Base-by-base conservation (phyloP, 1,140 invertebrate genomes). In the Hydropsyche tenuis region DNA sequence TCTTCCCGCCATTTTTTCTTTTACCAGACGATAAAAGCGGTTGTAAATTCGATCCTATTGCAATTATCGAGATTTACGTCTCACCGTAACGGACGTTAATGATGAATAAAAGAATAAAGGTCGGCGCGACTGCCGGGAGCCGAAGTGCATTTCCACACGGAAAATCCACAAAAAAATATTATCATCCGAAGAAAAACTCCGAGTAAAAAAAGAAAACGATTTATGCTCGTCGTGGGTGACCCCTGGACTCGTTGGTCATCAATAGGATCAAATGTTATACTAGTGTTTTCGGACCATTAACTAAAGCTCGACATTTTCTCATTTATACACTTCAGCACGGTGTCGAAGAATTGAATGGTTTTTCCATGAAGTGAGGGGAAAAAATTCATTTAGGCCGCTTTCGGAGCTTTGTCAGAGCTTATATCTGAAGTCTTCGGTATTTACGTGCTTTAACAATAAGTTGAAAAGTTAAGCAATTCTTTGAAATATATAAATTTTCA, bases 31-130 rank as follows among this genome's bases (percentile, higher is more conserved):
- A 25, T 60, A 27, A 27, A 60, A 60, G 72, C 37, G 66, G 71
- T 66, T 73, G 70, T 76, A 74, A 76, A 76, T 76, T 76, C 72
- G 69, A 74, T 74, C 72, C 66, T 62, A 68, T 56, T 60, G 75
- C 75, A 74, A 74, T 74, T 72, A 76, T 74, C 62, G 42, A 76
- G 75, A 76, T 76, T 76, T 74, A 76, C 51, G 69, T 27, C 27
- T 42, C 53, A 42, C 68, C 20, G 53, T 22, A 60, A 60, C 37
- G 70, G 56, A 62, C 70, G 42, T 48, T 64, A 53, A 62, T 72
- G 56, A 72, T 64, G 56, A 23, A 25, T 25, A 60, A 60, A 60
- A 60, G 22, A 60, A 60, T 37, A 25, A 62, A 60, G 22, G 25
- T 25, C 37, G 18, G 51, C 20, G 2, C 51, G 4, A 6, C n/a